Evolutionary conservation across 2,888 invertebrate genomes (phyloP).

Genomic region (Epirrhoe tristata): DNA sequence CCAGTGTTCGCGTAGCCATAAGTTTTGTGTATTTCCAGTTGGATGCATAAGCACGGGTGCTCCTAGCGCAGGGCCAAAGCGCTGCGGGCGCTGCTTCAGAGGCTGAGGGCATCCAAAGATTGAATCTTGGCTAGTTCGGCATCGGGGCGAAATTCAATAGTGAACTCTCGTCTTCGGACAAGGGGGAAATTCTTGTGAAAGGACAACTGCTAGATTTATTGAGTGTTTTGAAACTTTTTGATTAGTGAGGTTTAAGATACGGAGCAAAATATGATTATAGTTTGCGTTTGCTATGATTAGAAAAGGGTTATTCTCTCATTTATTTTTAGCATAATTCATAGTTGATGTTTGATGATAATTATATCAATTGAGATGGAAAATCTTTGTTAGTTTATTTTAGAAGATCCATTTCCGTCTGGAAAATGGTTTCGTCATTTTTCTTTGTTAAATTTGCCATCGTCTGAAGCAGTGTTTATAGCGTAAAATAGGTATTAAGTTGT

Average conservation of each 20-base stretch:
- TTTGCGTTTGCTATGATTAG: neutral
- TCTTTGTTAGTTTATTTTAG: neutral
- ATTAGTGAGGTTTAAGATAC: neutral
- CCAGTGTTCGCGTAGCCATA: too few relatives aligned
- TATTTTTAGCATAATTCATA: neutral
- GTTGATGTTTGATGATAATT: too few relatives aligned
- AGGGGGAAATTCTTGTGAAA: constrained; percentile 2
- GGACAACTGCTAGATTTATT: constrained; percentile 20
- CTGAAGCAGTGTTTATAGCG: constrained; percentile 37
- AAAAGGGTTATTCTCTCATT: neutral
- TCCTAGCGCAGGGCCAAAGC: constrained; percentile 79
- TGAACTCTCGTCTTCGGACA: neutral
- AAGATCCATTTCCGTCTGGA: neutral
- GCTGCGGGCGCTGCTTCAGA: constrained; percentile 92
- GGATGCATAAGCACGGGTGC: constrained; percentile 91
- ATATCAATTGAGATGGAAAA: neutral
- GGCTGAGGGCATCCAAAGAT: constrained; percentile 68
- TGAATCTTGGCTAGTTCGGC: constrained; percentile 27
- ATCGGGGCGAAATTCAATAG: constrained; percentile 21
- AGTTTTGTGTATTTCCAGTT: constrained; percentile 56
- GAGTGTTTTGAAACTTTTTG: constrained; percentile 12
- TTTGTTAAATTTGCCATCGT: constrained; percentile 5
- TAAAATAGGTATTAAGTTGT: constrained; percentile 23
- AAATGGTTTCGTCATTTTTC: neutral
- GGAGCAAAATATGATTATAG: neutral